Base-by-base conservation (phyloP, 2,113 vertebrate species). In the Delphinus delphis region DNA sequence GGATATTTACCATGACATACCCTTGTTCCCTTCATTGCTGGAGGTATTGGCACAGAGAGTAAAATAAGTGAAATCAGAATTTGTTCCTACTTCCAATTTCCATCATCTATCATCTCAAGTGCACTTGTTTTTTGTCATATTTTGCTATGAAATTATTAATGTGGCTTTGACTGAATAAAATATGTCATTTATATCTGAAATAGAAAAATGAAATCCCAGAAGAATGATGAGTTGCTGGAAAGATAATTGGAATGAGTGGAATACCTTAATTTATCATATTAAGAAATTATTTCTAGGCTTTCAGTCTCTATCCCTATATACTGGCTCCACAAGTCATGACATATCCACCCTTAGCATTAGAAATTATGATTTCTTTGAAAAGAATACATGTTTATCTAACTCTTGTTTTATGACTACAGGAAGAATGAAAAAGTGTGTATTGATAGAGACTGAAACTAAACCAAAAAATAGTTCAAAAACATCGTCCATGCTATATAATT, bases 361-460 rank as follows among this genome's bases (percentile, higher is more conserved):
- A 98, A 98, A 98, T 44, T 96, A 98, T 94, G 81, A 67, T 71
- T 96, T 98, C 96, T 92, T 94, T 79, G 73, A 97, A 71, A 55
- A 97, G 95, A 97, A 93, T 28, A 33, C 71, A 0, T 0, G 93
- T 70, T 97, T 74, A 20, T 80, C 36, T 88, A 93, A 97, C 88
- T 97, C 76, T 96, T 63, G 38, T 97, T 98, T 96, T 90, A 97
- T 98, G 96, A 98, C 92, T 97, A 96, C 95, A 92, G 83, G 80
- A 98, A 98, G 95, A 98, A 98, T 93, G 97, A 97, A 55, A 95
- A 18, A 65, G 11, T 44, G 67, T 63, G 11, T 26, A 68, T 44
- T 98, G 98, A 97, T 93, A 97, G 88, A 97, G 97, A 93, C 85
- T 96, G 58, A 96, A 98, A 98, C 97, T 97, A 96, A 98, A 60